Percentiles rank a stretch among this genome's conserved stretches.
phyloP scores from a whole-genome alignment of 2,888 invertebrate species.

The Luperina testacea region DNA sequence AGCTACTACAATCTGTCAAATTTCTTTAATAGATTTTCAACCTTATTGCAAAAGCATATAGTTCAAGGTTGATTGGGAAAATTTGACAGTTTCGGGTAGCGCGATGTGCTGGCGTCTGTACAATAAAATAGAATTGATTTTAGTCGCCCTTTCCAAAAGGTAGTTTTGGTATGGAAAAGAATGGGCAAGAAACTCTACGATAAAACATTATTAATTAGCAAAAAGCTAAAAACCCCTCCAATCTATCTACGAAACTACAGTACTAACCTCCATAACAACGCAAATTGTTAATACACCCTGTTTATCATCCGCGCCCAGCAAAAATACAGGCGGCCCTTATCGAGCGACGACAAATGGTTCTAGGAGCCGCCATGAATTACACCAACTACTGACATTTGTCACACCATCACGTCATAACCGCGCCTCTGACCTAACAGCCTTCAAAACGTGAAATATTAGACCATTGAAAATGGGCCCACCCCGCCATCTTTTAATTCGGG shows the following conservation, averaged over 20 bases:
- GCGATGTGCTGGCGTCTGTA: not conserved
- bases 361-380: conserved; percentile 76
- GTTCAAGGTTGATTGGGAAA: too few relatives aligned
- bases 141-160: not conserved
- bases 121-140: not conserved
- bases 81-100: too few relatives aligned
- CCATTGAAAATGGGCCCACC: conserved; percentile 23
- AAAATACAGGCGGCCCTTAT: conserved; percentile 71
- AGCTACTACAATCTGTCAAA: too few relatives aligned
- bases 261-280: conserved; percentile 8
- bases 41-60: too few relatives aligned
- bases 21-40: too few relatives aligned
- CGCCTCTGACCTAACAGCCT: conserved; percentile 60
- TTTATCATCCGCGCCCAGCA: conserved; percentile 52
- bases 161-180: not conserved
- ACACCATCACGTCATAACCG: conserved; percentile 78
- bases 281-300: conserved; percentile 39
- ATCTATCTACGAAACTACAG: conserved; percentile 10
- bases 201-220: conserved; percentile 9
- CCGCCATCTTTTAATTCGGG: conserved; percentile 39
- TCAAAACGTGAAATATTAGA: conserved; percentile 58
- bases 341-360: conserved; percentile 76
- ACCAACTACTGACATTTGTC: conserved; percentile 77
- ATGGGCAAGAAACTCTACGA: not conserved
- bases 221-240: conserved; percentile 4